Evolutionary conservation across 2,797 vertebrate species (phyloP).

Genomic region (Falco rusticolus): DNA sequence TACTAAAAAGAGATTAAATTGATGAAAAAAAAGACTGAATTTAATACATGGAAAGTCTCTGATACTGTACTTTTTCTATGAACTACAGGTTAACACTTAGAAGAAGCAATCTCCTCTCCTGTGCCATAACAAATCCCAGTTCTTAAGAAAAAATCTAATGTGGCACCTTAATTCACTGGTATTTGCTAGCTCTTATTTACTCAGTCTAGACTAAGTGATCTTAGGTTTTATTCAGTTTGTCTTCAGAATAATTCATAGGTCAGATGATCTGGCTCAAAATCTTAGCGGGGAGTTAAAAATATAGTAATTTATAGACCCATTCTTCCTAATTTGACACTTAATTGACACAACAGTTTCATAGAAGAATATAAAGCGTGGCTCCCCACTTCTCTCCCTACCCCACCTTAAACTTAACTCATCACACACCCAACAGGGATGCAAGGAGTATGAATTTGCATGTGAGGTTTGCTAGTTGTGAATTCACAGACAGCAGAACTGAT

Average conservation of each 20-base stretch:
- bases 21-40: background rate
- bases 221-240: background rate
- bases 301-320: background rate
- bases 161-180: background rate
- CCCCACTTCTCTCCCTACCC: fast-evolving
- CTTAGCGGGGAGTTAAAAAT: background rate
- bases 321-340: background rate
- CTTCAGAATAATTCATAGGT: background rate
- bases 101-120: background rate
- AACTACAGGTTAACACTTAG: background rate
- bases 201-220: background rate
- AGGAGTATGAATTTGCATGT: background rate
- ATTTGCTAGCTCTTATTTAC: background rate
- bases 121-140: background rate
- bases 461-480: background rate
- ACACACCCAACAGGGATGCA: background rate
- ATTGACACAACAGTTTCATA: background rate
- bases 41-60: background rate
- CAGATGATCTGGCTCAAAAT: background rate
- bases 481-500: background rate
- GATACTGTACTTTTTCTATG: background rate
- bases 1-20: background rate
- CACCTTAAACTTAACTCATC: background rate
- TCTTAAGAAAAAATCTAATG: background rate
- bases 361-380: background rate